Conservation (phyloP, 2,888 invertebrate genomes). For the Nomada fucata region DNA sequence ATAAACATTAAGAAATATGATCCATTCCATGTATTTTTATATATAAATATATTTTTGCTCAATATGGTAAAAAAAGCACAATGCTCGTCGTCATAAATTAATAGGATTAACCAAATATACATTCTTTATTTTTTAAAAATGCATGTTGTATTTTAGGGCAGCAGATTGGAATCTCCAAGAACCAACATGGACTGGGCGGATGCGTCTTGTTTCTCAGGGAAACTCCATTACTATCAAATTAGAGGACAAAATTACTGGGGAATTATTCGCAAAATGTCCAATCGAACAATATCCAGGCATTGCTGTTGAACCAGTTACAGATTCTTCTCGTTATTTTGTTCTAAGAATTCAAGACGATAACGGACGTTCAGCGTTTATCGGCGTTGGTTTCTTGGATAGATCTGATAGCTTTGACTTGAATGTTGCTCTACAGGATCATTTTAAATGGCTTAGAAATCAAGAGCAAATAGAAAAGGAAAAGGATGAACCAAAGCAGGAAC, state of each 20-base stretch:
- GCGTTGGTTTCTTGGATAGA: constrained; percentile 98
- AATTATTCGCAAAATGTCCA: constrained; percentile 98
- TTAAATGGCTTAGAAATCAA: constrained; percentile 95
- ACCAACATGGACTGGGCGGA: constrained; percentile 99
- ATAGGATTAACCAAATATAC: not conserved
- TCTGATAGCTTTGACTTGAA: constrained; percentile 99
- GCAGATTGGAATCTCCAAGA: constrained; percentile 99
- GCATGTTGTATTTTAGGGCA: constrained; percentile 88
- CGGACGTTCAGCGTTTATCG: constrained; percentile 97
- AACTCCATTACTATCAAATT: constrained; percentile 95
- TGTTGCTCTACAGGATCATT: constrained; percentile 99
- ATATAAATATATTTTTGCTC: not conserved
- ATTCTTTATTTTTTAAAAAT: constrained; percentile 59
- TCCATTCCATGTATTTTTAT: not conserved
- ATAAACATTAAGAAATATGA: not conserved
- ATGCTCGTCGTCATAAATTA: not conserved
- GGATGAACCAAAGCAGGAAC: constrained; percentile 90
- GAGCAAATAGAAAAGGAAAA: constrained; percentile 93
- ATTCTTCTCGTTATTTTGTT: constrained; percentile 99
- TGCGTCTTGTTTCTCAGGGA: constrained; percentile 96
- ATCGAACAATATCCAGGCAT: constrained; percentile 97
- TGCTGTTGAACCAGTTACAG: constrained; percentile 97
- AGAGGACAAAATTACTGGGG: constrained; percentile 97
- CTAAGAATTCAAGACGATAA: constrained; percentile 97
- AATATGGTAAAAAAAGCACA: not conserved